These are phyloP conservation scores for Lepeophtheirus nordmannii DNA, from an alignment of 2,888 invertebrate species.

Conservation along the genomic window DNA sequence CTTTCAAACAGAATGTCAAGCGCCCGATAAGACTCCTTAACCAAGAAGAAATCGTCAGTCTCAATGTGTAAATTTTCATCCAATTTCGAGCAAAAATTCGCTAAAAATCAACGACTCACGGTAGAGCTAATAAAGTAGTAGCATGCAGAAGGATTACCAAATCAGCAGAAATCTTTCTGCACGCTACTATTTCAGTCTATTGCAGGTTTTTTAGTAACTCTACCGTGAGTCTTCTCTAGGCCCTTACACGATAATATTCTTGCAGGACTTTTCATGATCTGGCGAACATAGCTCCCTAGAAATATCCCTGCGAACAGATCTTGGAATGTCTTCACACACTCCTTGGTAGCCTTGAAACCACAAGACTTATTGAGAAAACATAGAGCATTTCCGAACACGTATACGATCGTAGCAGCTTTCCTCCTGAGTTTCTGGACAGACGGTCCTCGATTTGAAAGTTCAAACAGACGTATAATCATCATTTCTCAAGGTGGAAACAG, in stretches of 20 bases:
- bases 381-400: constrained; percentile 4
- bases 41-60: no score
- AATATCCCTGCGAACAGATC: constrained; percentile 6
- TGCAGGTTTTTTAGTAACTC: no score
- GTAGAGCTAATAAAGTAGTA: no score
- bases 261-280: not conserved
- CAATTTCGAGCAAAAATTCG: no score
- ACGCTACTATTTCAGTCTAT: no score
- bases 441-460: not conserved
- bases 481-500: no score
- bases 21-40: no score
- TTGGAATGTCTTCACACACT: not conserved
- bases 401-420: not conserved
- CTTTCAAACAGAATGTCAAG: no score
- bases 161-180: no score
- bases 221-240: constrained; percentile 18
- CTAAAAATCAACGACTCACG: no score
- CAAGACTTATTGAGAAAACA: constrained; percentile 15
- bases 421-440: not conserved
- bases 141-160: no score
- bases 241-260: constrained; percentile 13
- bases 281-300: constrained; percentile 1
- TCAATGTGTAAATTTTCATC: no score
- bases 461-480: not conserved
- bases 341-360: constrained; percentile 8